A percentile compares a stretch with the other conserved stretches of the same genome.
Conservation (phyloP, 1,140 invertebrate species). For the Lasaia peninsularis region DNA sequence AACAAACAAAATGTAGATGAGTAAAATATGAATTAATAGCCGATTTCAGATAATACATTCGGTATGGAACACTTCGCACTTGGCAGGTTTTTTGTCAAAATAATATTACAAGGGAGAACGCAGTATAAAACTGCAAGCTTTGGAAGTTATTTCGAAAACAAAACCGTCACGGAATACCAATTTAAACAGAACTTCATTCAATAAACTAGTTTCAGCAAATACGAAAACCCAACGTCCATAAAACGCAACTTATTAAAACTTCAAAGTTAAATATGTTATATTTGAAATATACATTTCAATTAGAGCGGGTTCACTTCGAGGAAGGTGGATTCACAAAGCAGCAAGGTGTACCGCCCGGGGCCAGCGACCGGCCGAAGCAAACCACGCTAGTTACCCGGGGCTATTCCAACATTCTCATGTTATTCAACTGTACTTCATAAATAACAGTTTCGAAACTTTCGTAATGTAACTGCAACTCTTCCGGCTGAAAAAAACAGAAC, state of each 20-base stretch:
- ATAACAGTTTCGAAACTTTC: slow-evolving; percentile 9
- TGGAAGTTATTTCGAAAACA: background rate
- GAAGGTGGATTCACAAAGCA: slow-evolving; percentile 59
- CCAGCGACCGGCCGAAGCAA: slow-evolving; percentile 21
- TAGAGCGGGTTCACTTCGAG: slow-evolving; percentile 53
- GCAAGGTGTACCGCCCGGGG: slow-evolving; percentile 37
- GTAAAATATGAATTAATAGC: too few relatives aligned
- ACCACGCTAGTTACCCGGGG: slow-evolving; percentile 39
- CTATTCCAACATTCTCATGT: background rate
- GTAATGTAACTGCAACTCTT: background rate
- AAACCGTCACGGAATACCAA: background rate
- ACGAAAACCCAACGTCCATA: background rate
- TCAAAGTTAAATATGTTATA: slow-evolving; percentile 38
- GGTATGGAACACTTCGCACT: too few relatives aligned
- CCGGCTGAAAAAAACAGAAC: background rate
- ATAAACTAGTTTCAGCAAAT: slow-evolving; percentile 4
- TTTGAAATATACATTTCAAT: slow-evolving; percentile 63
- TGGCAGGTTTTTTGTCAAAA: too few relatives aligned
- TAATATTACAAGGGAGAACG: too few relatives aligned
- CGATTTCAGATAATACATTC: too few relatives aligned
- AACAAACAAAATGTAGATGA: too few relatives aligned
- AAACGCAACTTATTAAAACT: slow-evolving; percentile 6
- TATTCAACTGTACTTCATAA: slow-evolving; percentile 8
- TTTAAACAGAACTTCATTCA: background rate
- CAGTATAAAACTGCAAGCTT: too few relatives aligned